Base-by-base conservation (phyloP, 2,113 vertebrate genomes). In the Equus przewalskii region DNA sequence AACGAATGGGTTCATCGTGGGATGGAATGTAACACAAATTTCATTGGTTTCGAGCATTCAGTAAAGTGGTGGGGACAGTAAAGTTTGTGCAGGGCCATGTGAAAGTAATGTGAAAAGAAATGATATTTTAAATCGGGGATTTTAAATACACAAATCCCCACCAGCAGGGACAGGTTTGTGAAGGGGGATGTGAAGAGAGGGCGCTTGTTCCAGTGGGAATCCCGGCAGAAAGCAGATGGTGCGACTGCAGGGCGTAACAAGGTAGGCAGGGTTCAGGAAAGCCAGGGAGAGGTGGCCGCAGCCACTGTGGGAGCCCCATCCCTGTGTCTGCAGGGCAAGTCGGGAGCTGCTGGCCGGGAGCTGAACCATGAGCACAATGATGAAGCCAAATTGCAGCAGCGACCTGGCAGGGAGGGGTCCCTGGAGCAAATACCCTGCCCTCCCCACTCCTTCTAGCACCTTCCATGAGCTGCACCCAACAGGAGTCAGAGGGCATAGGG, bases 1-100 rank as follows among this genome's bases (percentile, higher is more conserved):
- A 19, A 62, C 30, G 1, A 7, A 28, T 0, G 9, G 75, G 60
- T 1, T 18, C 2, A 2, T 2, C 0, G 8, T 15, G 60, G 76
- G 30, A 21, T 3, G 30, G 76, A 22, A 44, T 0, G 6, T 7
- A 7, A n/a, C 30, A n/a, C 13, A 14, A 4, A 58, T 22, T 30
- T 84, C 65, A 6, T 1, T 46, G 64, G 10, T 72, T 65, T 88
- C 22, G 33, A 54, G 80, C 2, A 15, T 64, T 28, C 24, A 33
- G 49, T 36, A 51, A 8, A 75, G 44, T 41, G 12, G 30, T 0
- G 33, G 19, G 24, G 54, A 36, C n/a, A 18, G 49, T 3, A 14
- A n/a, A 46, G 49, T 6, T 9, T 12, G 62, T 4, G 1, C 19
- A 10, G 49, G n/a, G 14, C 44, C 41, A 44, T 54, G n/a, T n/a